Evolutionary conservation across 2,797 vertebrate genomes (phyloP), one percentile per base, ranked within the genome.

Genomic region (Sebastiscus albofasciatus): DNA sequence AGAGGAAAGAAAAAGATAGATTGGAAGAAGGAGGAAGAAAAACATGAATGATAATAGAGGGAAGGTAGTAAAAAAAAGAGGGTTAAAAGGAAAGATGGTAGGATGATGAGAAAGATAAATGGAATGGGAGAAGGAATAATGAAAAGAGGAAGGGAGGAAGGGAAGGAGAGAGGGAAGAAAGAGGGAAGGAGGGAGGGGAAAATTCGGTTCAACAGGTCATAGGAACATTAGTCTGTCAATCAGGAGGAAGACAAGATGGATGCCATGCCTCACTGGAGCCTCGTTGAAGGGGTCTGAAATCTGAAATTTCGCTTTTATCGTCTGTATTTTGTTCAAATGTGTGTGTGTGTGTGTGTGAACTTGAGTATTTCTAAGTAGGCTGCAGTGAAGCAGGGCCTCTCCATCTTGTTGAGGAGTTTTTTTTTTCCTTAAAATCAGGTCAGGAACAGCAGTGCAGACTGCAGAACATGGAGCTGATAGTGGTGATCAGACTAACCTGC

Each of bases 181-280:
- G 42, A 11, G 52, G 33, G 14, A 33, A 52, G 49, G 34, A 13
- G 22, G 59, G 22, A 55, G 74, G 73, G 70, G 61, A 89, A 82
- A 77, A 77, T 76, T 85, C 1, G 79, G 83, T 91, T 88, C 65
- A 86, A 75, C 72, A 81, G 83, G 77, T 82, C 82, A 93, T 27
- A 89, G 86, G 86, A 90, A 94, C 89, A 90, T 93, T 87, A 93
- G 92, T 89, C 87, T 90, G 89, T 92, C 89, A 91, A 93, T 91
- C 80, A 87, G 75, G 78, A 89, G 80, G 73, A 85, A 36, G 72
- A 83, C 75, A 90, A 77, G 84, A 88, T 85, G 78, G 86, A 80
- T 2, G 61, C 84, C 87, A 24, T 74, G 86, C 74, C 89, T 95
- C 94, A 94, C 90, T 88, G 90, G 27, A 91, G 87, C 89, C 61